These are phyloP conservation scores for Diuraphis noxia DNA, from an alignment of 1,140 invertebrate genomes.

Conservation along the genomic window DNA sequence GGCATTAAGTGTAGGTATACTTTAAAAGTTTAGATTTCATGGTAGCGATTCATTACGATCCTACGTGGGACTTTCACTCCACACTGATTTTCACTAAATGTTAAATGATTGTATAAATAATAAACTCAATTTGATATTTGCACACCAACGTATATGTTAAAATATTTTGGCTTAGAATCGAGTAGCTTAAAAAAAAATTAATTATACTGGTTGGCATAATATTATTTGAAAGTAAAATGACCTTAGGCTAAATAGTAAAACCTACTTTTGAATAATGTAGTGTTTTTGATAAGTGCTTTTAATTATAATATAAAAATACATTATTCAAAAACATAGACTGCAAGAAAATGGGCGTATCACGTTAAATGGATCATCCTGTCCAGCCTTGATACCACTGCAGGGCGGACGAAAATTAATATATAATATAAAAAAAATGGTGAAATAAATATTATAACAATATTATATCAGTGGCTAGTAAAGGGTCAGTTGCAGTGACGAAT, in stretches of 20 bases:
- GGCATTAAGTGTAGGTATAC: no score
- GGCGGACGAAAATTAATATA: not conserved
- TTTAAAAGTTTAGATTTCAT: not conserved
- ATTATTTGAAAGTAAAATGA: not conserved
- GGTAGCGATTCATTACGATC: not conserved
- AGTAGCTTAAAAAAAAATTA: not conserved
- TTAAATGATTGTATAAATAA: not conserved
- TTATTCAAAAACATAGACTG: not conserved
- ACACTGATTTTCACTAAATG: not conserved
- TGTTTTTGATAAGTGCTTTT: not conserved
- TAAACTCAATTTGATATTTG: not conserved
- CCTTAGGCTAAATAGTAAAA: not conserved
- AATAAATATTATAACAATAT: not conserved
- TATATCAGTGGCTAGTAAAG: not conserved
- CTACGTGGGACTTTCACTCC: no score
- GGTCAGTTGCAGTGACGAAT: not conserved
- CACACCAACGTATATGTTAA: not conserved
- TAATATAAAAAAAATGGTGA: not conserved
- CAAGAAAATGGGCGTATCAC: not conserved
- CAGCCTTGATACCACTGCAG: not conserved
- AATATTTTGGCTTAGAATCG: not conserved
- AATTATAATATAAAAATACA: not conserved
- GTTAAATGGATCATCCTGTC: not conserved
- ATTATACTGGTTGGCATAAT: not conserved
- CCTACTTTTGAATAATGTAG: not conserved